Evolutionary conservation across 2,888 invertebrate species (phyloP).

Genomic region (Drosophila ochracea): DNA sequence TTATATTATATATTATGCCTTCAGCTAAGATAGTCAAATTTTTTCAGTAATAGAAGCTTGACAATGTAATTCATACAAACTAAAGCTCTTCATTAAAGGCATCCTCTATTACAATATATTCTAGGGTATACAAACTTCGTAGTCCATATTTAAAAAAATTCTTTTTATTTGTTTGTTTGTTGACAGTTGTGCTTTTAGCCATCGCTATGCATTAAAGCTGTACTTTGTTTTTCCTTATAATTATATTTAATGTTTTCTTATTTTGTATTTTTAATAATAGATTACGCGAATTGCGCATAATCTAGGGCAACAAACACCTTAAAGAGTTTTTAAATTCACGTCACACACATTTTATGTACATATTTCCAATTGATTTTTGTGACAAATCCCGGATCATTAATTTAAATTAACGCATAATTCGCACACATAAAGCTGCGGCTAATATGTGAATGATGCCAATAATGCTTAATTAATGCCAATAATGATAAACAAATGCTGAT

Average conservation of each 20-base stretch:
- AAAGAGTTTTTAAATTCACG: conserved; percentile 31
- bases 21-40: neutral
- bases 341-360: neutral
- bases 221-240: conserved; percentile 64
- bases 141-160: neutral
- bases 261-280: conserved; percentile 72
- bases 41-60: neutral
- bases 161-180: conserved; percentile 37
- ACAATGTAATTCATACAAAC: neutral
- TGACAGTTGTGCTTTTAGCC: conserved; percentile 56
- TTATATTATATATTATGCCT: conserved; percentile 3
- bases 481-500: conserved; percentile 57
- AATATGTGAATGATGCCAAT: conserved; percentile 70
- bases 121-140: conserved; percentile 38
- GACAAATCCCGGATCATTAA: conserved; percentile 54
- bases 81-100: neutral
- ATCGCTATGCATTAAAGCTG: conserved; percentile 26
- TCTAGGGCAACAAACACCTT: conserved; percentile 24
- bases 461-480: conserved; percentile 79
- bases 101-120: neutral
- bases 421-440: conserved; percentile 59
- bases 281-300: conserved; percentile 54
- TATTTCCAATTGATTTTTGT: conserved; percentile 51
- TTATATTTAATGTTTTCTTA: conserved; percentile 55
- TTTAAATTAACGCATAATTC: conserved; percentile 71